Conservation (phyloP, 2,888 invertebrate species). For the Cordylochernes scorpioides region DNA sequence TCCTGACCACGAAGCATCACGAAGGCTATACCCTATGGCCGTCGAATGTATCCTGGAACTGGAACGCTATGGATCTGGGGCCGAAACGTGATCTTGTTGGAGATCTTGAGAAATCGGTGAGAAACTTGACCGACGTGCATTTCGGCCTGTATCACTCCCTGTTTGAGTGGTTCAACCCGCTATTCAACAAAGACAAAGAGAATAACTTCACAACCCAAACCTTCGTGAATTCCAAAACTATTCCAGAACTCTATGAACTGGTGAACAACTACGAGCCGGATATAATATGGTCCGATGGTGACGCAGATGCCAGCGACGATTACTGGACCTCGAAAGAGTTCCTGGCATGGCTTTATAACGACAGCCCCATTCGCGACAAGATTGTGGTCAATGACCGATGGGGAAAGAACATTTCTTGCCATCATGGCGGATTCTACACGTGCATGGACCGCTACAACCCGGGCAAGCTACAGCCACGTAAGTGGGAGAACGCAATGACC, state of each 20-base stretch:
- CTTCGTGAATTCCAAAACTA: constrained; percentile 11
- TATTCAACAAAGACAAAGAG: constrained; percentile 26
- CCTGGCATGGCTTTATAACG: constrained; percentile 73
- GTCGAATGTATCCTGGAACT: constrained; percentile 24
- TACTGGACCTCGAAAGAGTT: constrained; percentile 66
- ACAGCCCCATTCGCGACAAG: constrained; percentile 42
- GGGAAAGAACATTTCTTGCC: constrained; percentile 48
- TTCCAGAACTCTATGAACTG: constrained; percentile 15
- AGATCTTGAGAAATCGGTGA: constrained; percentile 13
- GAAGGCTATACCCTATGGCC: constrained; percentile 26
- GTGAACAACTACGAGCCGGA: constrained; percentile 29
- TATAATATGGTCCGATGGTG: constrained; percentile 76
- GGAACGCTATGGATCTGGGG: constrained; percentile 25
- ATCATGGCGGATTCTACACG: constrained; percentile 67
- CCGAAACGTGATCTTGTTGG: constrained; percentile 23
- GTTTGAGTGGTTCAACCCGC: constrained; percentile 25
- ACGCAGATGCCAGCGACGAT: constrained; percentile 55
- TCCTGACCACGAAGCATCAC: constrained; percentile 26
- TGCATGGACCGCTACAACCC: constrained; percentile 58
- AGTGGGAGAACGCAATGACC: constrained; percentile 90
- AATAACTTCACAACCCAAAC: constrained; percentile 18
- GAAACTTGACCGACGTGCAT: constrained; percentile 15
- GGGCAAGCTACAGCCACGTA: constrained; percentile 53
- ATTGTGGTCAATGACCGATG: constrained; percentile 83
- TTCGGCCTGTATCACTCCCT: constrained; percentile 23